A percentile compares a stretch with the other conserved stretches of the same genome.
Evolutionary conservation across 2,888 invertebrate species (phyloP).

Genomic region (Synanthedon tipuliformis): DNA sequence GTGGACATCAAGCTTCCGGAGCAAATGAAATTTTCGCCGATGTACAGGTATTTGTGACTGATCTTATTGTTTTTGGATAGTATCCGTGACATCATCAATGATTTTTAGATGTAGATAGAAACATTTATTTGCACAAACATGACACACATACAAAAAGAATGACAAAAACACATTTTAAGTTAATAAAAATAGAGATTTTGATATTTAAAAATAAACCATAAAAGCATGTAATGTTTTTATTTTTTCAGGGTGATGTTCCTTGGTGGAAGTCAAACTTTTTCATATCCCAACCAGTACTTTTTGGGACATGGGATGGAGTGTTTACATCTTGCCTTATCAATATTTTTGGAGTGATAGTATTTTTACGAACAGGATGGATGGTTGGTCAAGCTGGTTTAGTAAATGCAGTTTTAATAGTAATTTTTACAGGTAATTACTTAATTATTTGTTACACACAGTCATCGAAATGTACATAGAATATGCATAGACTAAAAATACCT

Average conservation of each 20-base stretch:
- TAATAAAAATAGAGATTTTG: no score
- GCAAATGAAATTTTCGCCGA: constrained; percentile 93
- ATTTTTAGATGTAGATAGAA: not conserved
- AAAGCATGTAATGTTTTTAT: no score
- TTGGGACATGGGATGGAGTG: constrained; percentile 98
- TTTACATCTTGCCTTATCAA: constrained; percentile 98
- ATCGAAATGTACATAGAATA: not conserved
- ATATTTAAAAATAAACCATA: no score
- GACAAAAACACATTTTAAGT: no score
- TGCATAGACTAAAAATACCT: not conserved
- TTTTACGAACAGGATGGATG: constrained; percentile 96
- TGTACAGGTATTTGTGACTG: constrained; percentile 77
- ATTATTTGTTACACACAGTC: not conserved
- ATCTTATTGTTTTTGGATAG: not conserved
- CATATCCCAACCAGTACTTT: constrained; percentile 93
- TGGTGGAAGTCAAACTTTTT: constrained; percentile 99
- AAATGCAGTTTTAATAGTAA: constrained; percentile 82
- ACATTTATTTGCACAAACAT: no score
- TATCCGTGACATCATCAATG: not conserved
- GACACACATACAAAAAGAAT: not conserved
- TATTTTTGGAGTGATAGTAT: constrained; percentile 97
- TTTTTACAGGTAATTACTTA: constrained; percentile 76
- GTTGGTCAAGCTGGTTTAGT: constrained; percentile 91
- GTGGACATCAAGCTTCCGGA: constrained; percentile 87
- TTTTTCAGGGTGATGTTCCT: constrained; percentile 78